These are phyloP conservation scores for Aleiodes sp. DNA, from an alignment of 1,140 invertebrate species.

Conservation along the genomic window DNA sequence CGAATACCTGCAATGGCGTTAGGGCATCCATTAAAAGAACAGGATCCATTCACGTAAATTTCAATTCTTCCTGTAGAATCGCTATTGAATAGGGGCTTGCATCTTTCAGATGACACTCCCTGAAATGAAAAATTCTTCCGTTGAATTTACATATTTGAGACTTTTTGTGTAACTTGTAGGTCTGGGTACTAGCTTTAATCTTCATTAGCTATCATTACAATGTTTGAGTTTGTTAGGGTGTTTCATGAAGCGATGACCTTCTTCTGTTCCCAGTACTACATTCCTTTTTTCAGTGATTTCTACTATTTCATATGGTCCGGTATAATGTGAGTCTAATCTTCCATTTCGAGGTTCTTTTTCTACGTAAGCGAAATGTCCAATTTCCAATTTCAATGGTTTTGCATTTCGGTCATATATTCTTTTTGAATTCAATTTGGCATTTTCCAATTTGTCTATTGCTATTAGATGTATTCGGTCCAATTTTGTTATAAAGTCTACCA, in stretches of 20 bases:
- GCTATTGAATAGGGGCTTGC: too few species aligned
- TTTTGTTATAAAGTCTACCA: not conserved
- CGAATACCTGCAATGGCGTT: not conserved
- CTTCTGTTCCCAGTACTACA: conserved; percentile 11
- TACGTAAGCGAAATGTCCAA: not conserved
- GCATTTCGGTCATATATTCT: not conserved
- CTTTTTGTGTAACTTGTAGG: not conserved
- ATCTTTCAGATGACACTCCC: not conserved
- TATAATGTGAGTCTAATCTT: too few species aligned
- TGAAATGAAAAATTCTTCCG: not conserved
- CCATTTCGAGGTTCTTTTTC: too few species aligned
- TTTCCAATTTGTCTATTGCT: not conserved
- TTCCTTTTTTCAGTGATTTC: conserved; percentile 18
- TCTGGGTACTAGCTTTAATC: not conserved
- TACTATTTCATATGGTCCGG: conserved; percentile 10
- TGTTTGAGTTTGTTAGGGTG: too few species aligned
- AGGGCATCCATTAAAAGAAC: not conserved
- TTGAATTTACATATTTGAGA: too few species aligned
- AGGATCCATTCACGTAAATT: not conserved
- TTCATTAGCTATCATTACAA: too few species aligned
- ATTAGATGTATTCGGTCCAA: not conserved
- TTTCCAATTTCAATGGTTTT: not conserved
- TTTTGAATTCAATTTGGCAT: not conserved
- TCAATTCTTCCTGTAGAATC: not conserved
- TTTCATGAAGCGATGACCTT: conserved; percentile 3